Conservation (phyloP, 2,888 invertebrate genomes). For the Oligia strigilis region DNA sequence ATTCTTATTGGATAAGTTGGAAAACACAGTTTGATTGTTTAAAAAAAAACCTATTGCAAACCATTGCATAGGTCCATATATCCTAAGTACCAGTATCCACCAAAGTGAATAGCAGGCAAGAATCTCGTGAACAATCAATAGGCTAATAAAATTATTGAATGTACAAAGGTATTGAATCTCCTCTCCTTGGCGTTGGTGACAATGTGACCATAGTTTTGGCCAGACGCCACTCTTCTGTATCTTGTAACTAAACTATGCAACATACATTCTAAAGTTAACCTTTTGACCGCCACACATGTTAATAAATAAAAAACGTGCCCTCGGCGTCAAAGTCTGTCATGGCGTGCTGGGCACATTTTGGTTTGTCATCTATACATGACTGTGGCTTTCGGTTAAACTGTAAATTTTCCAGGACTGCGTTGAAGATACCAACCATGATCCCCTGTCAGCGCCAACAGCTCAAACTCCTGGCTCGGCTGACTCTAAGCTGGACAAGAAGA, state of each 20-base stretch:
- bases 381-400: background rate
- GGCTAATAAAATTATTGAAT: background rate
- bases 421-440: conserved; percentile 85
- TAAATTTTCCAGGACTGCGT: conserved; percentile 81
- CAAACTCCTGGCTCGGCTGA: conserved; percentile 73
- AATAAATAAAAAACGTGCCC: no score
- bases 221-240: background rate
- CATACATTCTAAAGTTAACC: background rate
- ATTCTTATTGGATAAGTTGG: conserved; percentile 10
- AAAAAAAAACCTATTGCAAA: background rate
- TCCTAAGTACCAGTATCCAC: background rate
- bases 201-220: background rate
- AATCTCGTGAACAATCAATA: background rate
- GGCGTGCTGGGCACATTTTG: no score
- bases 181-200: background rate
- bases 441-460: conserved; percentile 77
- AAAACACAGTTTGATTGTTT: background rate
- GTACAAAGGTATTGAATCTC: background rate
- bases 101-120: background rate
- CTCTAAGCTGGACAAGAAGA: conserved; percentile 82
- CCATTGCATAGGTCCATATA: background rate
- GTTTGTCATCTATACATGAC: no score
- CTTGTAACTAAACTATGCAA: background rate
- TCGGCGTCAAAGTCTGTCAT: no score
- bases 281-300: no score